These are phyloP conservation scores for Venustaconcha ellipsiformis DNA, from an alignment of 1,140 invertebrate genomes.

Conservation along the genomic window DNA sequence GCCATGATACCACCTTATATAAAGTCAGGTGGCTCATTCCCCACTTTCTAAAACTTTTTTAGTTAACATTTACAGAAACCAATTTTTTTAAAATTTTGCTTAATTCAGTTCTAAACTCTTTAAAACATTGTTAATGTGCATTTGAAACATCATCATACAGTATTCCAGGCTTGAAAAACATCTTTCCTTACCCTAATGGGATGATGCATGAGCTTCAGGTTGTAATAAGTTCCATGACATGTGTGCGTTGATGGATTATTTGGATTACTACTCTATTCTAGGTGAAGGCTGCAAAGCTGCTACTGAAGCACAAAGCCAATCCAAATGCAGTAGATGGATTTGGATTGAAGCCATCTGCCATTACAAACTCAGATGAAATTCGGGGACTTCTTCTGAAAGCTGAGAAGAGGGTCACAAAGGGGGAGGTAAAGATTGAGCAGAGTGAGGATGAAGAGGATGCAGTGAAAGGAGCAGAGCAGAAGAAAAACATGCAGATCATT, in stretches of 20 bases:
- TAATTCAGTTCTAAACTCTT: too few relatives aligned
- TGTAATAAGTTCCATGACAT: too few relatives aligned
- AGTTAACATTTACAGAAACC: too few relatives aligned
- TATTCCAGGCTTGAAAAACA: too few relatives aligned
- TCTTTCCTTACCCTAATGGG: too few relatives aligned
- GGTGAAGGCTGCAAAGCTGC: constrained; percentile 42
- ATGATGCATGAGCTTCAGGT: too few relatives aligned
- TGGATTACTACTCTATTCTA: constrained; percentile 26
- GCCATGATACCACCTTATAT: too few relatives aligned
- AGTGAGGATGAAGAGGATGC: constrained; percentile 27
- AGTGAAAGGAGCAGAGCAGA: constrained; percentile 7
- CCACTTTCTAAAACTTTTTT: too few relatives aligned
- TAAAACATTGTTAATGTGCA: too few relatives aligned
- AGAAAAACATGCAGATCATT: constrained; percentile 1
- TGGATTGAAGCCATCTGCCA: constrained; percentile 38
- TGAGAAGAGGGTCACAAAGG: constrained; percentile 18
- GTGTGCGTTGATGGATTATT: background rate
- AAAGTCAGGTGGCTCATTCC: too few relatives aligned
- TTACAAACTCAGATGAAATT: constrained; percentile 43
- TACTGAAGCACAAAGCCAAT: constrained; percentile 51
- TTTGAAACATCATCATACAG: too few relatives aligned
- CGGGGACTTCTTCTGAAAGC: constrained; percentile 40
- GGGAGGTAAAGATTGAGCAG: background rate
- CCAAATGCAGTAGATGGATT: constrained; percentile 31
- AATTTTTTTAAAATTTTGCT: too few relatives aligned